Base-by-base conservation (phyloP, 2,888 invertebrate species). In the Agelastica alni region DNA sequence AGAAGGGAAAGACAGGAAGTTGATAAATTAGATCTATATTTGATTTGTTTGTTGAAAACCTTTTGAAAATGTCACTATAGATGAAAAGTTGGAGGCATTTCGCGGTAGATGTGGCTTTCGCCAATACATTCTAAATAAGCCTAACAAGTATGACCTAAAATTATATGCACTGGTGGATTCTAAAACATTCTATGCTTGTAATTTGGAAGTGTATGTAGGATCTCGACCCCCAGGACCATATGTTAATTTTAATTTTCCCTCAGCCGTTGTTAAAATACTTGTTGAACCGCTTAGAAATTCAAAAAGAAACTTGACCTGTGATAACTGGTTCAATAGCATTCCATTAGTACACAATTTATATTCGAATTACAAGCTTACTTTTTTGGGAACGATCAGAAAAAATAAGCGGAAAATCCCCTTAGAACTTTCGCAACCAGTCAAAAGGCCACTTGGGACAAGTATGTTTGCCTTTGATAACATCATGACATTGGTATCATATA, bases 341-440 rank as follows among this genome's bases (percentile, higher is more conserved):
- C n/a, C n/a, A n/a, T n/a, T n/a, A 28, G 28, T 28, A 28, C 28
- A 10, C 28, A 28, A 28, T 28, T 28, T 28, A 28, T 28, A 28
- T 28, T 28, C 28, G 28, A 28, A 28, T 28, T 28, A 28, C 10
- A 28, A 60, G 53, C 56, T 63, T 20, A 67, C 62, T 46, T 53
- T 64, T 34, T 53, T 64, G 37, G 67, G 61, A 41, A 66, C 65
- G n/a, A 32, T 66, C 31, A 60, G 59, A 39, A 65, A 68, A 62
- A 66, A 70, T 46, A 71, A 70, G 61, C 51, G 48, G 28, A 63
- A 70, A 48, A 56, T 72, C 31, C 72, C 71, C 13, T 3, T 34
- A 30, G 68, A 67, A 51, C 69, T 74, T 56, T 46, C 53, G 26
- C 62, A 64, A 30, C 36, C 61, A 39, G 63, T 58, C 51, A 42